Percentiles rank a stretch among this genome's conserved stretches.
Conservation (phyloP, 2,888 invertebrate genomes). For the Ennomos fuscantarius region DNA sequence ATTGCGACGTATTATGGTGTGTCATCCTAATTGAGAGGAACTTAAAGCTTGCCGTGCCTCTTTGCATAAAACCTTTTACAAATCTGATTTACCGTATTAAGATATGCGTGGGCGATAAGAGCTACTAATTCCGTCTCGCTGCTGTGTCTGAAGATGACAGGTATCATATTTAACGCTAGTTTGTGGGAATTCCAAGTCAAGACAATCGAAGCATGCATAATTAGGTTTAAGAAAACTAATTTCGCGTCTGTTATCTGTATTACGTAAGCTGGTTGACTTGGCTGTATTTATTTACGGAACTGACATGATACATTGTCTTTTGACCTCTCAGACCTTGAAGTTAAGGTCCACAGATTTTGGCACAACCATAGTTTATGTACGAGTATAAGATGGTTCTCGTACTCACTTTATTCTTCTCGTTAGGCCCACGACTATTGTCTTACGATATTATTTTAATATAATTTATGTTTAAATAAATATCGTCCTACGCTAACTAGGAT, state of each 20-base stretch:
- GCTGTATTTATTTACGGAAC: constrained; percentile 1
- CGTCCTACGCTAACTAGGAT: no score
- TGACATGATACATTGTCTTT: constrained; percentile 12
- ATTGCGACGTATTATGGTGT: constrained; percentile 2
- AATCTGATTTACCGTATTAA: constrained; percentile 30
- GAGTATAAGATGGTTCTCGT: no score
- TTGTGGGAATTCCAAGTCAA: constrained; percentile 35
- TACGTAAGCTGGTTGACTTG: background rate
- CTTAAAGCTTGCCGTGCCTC: constrained; percentile 1
- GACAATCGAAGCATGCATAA: constrained; percentile 25
- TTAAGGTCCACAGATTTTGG: constrained; percentile 2
- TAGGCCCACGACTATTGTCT: no score
- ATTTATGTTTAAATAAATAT: no score
- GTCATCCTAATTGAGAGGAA: constrained; percentile 10
- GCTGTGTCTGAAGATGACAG: constrained; percentile 37
- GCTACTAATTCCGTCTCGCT: constrained; percentile 26
- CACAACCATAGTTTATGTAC: background rate
- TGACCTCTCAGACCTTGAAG: constrained; percentile 15
- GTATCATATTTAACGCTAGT: constrained; percentile 31
- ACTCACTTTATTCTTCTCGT: no score
- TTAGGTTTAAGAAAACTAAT: constrained; percentile 20
- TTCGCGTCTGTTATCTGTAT: constrained; percentile 12
- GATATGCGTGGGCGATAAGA: constrained; percentile 34
- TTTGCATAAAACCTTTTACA: constrained; percentile 20
- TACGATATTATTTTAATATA: no score